Evolutionary conservation across 2,797 vertebrate species (phyloP), one percentile per base, ranked within the genome.

Genomic region (Gymnocypris eckloni): DNA sequence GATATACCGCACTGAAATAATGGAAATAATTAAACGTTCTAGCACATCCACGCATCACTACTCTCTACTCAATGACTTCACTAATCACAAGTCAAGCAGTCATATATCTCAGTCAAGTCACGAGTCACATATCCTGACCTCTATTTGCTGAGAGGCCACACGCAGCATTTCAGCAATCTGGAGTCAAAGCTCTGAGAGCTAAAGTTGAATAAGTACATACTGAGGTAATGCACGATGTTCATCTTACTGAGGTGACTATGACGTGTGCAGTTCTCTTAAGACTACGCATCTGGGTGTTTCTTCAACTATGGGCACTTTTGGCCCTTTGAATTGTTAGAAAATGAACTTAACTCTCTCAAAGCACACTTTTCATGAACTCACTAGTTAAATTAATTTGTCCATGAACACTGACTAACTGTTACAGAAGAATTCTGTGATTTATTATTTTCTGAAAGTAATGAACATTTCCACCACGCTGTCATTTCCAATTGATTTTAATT

Each of bases 21-120:
- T 33, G 33, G 33, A 33, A 33, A 33, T 33, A 33, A 33, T 33
- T 33, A 33, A 33, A 33, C 33, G 33, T 33, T 33, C 33, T 33
- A 33, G 33, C 33, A 3, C 33, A 33, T 33, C 33, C 33, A 33
- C 33, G 33, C 33, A 33, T 33, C 33, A 33, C 33, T 33, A 33
- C 33, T 45, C 71, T 45, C 12, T 41, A 28, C 56, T 56, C 70
- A 64, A n/a, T 79, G 28, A 76, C 80, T 79, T 81, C 70, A 69
- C 52, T 20, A 67, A 59, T 73, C 83, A 75, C 82, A 86, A 79
- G 71, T 79, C 77, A 77, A 79, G 82, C 43, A 22, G 43, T 20
- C 73, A 84, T 84, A 77, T 39, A 67, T 84, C 82, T 78, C 54
- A 22, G 82, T 77, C 73, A 84, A 66, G 82, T 77, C 73, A 84